Evolutionary conservation across 2,888 invertebrate genomes (phyloP).

Genomic region (Cryptocephalus primarius): DNA sequence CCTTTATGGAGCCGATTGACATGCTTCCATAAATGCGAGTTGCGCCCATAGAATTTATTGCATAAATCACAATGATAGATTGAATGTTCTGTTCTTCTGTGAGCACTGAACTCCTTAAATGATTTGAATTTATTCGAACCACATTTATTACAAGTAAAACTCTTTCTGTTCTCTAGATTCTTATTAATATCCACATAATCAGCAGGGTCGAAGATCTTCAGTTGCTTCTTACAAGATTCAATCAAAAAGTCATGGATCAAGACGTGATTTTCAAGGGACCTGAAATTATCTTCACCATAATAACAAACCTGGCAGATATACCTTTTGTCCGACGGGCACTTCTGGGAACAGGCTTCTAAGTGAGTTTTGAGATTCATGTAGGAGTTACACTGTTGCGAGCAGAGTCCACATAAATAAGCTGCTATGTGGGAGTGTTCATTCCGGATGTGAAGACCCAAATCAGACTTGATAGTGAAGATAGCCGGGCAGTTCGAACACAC

Average conservation of each 20-base stretch:
- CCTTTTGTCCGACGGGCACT: constrained; percentile 32
- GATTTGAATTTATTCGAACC: constrained; percentile 31
- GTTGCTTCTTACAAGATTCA: constrained; percentile 29
- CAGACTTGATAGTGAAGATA: constrained; percentile 37
- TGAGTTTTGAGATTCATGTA: constrained; percentile 41
- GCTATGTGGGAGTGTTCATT: constrained; percentile 43
- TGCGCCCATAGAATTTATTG: constrained; percentile 48
- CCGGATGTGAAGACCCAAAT: constrained; percentile 44
- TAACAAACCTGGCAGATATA: constrained; percentile 43
- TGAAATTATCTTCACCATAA: constrained; percentile 45
- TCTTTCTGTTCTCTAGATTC: constrained; percentile 12
- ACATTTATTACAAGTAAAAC: constrained; percentile 25
- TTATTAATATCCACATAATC: constrained; percentile 39
- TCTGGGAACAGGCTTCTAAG: constrained; percentile 39
- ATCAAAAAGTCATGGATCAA: constrained; percentile 43
- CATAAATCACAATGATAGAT: constrained; percentile 50
- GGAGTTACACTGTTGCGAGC: constrained; percentile 41
- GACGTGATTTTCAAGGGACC: constrained; percentile 41
- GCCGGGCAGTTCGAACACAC: constrained; percentile 33
- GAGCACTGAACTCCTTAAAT: constrained; percentile 42
- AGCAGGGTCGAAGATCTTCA: constrained; percentile 37
- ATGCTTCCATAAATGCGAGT: constrained; percentile 51
- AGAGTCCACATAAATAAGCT: constrained; percentile 45
- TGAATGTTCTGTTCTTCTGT: constrained; percentile 41
- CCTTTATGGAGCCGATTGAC: constrained; percentile 47